Base-by-base conservation (phyloP, 2,113 vertebrate genomes). In the Rhizomys pruinosus region DNA sequence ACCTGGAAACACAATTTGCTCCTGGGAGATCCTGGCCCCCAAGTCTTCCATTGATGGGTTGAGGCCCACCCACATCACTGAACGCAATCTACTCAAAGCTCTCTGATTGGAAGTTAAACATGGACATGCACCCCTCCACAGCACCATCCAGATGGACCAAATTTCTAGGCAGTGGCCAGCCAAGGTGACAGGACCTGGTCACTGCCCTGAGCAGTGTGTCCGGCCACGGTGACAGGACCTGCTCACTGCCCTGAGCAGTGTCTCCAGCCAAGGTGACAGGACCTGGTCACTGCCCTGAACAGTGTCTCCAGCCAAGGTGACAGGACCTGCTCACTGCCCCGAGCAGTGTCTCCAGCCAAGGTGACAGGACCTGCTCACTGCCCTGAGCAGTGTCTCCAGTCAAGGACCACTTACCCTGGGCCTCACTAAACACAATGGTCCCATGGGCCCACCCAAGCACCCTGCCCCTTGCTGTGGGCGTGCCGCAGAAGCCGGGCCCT, bases 21-120 rank as follows among this genome's bases (percentile, higher is more conserved):
- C 84, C 55, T 44, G 3, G 15, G 68, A 57, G 68, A 72, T 25
- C 11, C 64, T 42, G 20, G 59, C 59, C 63, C 37, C 59, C 7
- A 5, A 29, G 2, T 23, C 76, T 13, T 7, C 27, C 37, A 22
- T 19, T 0, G 1, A n/a, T 8, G 15, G 52, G n/a, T n/a, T 37
- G 23, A 69, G n/a, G n/a, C 27, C 66, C 55, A 61, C 55, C 55
- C 66, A n/a, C 68, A 39, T 19, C 84, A 29, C 22, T 52, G 84
- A 39, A 7, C 17, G 47, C n/a, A 39, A 11, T 23, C 55, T 22
- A 3, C 23, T 57, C n/a, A 32, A 57, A 39, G 52, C 17, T 25
- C 47, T 32, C 52, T 57, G 52, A 23, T 17, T 52, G 52, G 8
- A 39, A 16, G 66, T 57, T 39, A 12, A 86, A 37, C 10, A 12